phyloP scores from a whole-genome alignment of 2,888 invertebrate species.

The Xanthorhoe designata region DNA sequence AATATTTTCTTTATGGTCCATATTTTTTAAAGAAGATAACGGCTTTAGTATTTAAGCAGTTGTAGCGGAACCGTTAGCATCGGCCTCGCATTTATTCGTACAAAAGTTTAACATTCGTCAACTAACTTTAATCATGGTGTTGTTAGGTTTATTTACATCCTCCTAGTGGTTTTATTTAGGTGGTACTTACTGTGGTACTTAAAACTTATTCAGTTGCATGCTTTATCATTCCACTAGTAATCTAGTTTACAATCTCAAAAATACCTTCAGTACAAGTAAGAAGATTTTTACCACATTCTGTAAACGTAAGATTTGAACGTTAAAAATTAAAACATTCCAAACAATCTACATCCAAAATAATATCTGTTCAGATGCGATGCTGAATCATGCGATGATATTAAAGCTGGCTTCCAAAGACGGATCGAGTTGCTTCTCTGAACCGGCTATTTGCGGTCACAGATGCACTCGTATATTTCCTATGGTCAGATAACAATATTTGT shows the following conservation, averaged over 20 bases:
- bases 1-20: conserved; percentile 41
- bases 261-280: not conserved
- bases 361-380: not conserved
- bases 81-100: conserved; percentile 53
- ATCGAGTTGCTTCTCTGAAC: conserved; percentile 60
- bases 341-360: not conserved
- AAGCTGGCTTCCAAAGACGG: conserved; percentile 43
- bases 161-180: conserved; percentile 50
- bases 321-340: not conserved
- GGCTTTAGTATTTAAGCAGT: conserved; percentile 53
- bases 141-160: conserved; percentile 57
- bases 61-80: conserved; percentile 64
- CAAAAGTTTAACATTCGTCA: conserved; percentile 65
- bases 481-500: conserved; percentile 34
- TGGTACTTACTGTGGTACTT: not conserved
- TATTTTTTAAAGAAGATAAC: conserved; percentile 49
- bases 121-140: conserved; percentile 62
- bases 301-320: not conserved
- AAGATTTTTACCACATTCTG: not conserved
- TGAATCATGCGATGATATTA: conserved; percentile 2
- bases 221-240: not conserved
- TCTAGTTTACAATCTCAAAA: not conserved
- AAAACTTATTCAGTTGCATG: not conserved
- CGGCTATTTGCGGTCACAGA: conserved; percentile 49
- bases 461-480: conserved; percentile 40